Evolutionary conservation across 2,888 invertebrate species (phyloP).

Genomic region (Microdon myrmicae): DNA sequence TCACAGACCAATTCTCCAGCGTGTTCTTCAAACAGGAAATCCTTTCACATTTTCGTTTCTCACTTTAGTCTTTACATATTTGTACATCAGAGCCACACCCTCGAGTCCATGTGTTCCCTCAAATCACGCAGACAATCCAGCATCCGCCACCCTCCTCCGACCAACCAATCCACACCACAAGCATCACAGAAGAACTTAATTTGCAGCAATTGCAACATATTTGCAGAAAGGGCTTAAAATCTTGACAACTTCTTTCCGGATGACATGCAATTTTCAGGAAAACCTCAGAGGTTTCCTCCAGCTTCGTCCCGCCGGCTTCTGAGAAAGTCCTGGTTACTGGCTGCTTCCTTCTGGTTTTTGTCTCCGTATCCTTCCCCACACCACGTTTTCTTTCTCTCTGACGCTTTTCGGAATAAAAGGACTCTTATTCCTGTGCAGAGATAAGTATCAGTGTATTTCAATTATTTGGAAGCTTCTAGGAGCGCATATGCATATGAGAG

Average conservation of each 20-base stretch:
- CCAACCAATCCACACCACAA: slow-evolving; percentile 4
- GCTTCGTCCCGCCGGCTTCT: neutral
- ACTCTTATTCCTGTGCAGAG: slow-evolving; percentile 40
- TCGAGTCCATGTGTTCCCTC: slow-evolving; percentile 12
- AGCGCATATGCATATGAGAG: slow-evolving; percentile 36
- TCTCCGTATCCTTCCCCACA: too few relatives aligned
- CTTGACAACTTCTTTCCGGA: slow-evolving; percentile 67
- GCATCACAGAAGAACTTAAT: slow-evolving; percentile 45
- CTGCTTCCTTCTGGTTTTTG: slow-evolving; percentile 28
- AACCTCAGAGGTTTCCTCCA: slow-evolving; percentile 39
- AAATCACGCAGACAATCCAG: neutral
- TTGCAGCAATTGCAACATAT: slow-evolving; percentile 53
- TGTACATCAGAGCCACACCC: slow-evolving; percentile 40
- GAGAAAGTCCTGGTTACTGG: slow-evolving; percentile 19
- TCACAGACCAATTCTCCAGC: slow-evolving; percentile 11
- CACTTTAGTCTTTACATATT: slow-evolving; percentile 23
- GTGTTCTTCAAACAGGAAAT: neutral
- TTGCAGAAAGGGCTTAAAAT: slow-evolving; percentile 64
- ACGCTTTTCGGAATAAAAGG: slow-evolving; percentile 41
- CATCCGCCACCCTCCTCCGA: neutral
- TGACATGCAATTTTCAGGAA: slow-evolving; percentile 64
- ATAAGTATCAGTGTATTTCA: slow-evolving; percentile 50
- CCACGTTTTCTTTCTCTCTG: slow-evolving; percentile 1
- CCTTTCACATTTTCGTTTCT: slow-evolving; percentile 19
- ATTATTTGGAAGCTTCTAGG: slow-evolving; percentile 32